Evolutionary conservation across 2,113 vertebrate genomes (phyloP).

Genomic region (Gopherus flavomarginatus): DNA sequence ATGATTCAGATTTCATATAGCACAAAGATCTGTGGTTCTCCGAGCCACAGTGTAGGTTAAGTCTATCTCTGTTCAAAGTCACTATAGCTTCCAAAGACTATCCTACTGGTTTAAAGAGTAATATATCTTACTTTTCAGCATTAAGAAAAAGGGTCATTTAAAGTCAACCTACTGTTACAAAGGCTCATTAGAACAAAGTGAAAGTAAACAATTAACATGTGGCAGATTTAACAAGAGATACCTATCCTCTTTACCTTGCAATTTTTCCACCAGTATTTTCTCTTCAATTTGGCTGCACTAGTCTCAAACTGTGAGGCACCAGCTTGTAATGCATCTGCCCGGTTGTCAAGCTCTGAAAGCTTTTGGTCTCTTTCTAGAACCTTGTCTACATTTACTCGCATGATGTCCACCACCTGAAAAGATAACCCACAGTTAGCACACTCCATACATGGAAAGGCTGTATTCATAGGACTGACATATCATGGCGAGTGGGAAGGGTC

Average conservation of each 20-base stretch:
- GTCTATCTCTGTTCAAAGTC: neutral
- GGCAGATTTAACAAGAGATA: neutral
- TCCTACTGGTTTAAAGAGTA: neutral
- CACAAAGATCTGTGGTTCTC: neutral
- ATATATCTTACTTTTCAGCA: neutral
- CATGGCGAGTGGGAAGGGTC: neutral
- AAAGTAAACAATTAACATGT: neutral
- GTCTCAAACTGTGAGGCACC: slow-evolving; percentile 81
- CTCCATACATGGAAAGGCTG: neutral
- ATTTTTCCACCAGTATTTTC: slow-evolving; percentile 96
- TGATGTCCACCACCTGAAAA: slow-evolving; percentile 78
- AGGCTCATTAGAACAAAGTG: neutral
- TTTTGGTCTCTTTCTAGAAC: slow-evolving; percentile 78
- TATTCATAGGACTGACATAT: neutral
- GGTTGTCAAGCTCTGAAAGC: slow-evolving; percentile 77
- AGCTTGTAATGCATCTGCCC: slow-evolving; percentile 78
- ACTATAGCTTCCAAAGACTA: neutral
- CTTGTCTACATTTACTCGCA: slow-evolving; percentile 79
- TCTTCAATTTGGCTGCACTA: slow-evolving; percentile 90
- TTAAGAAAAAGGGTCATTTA: neutral
- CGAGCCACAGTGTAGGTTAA: neutral
- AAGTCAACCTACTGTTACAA: neutral
- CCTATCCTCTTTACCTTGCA: slow-evolving; percentile 83
- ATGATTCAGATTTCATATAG: neutral
- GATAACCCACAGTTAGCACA: neutral